Conservation (phyloP, 2,888 invertebrate species). For the Sepioteuthis lessoniana region DNA sequence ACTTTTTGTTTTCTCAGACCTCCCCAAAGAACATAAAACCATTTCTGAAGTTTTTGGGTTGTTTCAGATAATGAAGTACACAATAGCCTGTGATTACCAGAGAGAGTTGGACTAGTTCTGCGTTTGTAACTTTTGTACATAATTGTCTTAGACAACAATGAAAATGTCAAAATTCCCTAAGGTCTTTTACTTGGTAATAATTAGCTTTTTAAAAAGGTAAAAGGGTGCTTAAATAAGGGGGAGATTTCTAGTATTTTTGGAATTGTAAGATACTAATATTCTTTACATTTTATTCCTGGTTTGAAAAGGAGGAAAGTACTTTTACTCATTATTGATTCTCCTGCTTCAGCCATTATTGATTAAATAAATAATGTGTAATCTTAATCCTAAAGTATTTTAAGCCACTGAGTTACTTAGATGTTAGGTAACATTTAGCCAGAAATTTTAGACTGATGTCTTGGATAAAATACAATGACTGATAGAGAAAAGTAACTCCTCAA, state of each 20-base stretch:
- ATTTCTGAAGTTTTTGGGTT: not conserved
- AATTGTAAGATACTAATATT: not conserved
- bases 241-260: not conserved
- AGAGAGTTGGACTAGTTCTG: not conserved
- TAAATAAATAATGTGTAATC: not conserved
- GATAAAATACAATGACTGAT: no score
- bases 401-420: no score
- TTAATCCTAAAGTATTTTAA: no score
- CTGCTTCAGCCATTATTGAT: not conserved
- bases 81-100: not conserved
- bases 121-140: not conserved
- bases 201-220: not conserved
- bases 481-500: no score
- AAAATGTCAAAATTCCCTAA: not conserved
- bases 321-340: not conserved
- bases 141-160: not conserved
- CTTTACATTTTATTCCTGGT: not conserved
- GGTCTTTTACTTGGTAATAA: not conserved
- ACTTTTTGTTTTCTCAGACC: not conserved
- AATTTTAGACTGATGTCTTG: no score
- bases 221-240: not conserved
- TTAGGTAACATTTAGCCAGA: no score
- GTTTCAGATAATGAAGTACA: constrained; percentile 2
- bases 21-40: not conserved
- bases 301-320: not conserved